Base-by-base conservation (phyloP, 2,113 vertebrate genomes). In the Nothobranchius furzeri region DNA sequence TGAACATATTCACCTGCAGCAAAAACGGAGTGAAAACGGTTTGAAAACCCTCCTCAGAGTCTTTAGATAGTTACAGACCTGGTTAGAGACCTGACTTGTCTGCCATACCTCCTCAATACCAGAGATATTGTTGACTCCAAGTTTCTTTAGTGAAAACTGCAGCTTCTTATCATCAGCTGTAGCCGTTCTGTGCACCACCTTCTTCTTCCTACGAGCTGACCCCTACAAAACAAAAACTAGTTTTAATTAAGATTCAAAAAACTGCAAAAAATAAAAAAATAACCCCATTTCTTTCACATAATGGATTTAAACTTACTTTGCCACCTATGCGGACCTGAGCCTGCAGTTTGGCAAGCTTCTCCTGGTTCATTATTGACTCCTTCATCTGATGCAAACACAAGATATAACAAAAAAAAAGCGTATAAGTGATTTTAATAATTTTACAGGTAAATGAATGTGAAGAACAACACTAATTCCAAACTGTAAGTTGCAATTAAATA, bases 201-300 rank as follows among this genome's bases (percentile, higher is more conserved):
- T 98, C 96, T 98, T 99, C 97, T 99, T 99, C 92, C 97, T 95
- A 74, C 97, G 96, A 45, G 96, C 97, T 62, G 96, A 96, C 67
- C 97, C 97, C 97, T 98, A 60, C 25, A 74, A 6, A 37, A 74
- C 35, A 84, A 61, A 9, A 20, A n/a, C 20, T 4, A 53, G 3
- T 1, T 9, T 10, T 3, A 17, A 47, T 0, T 17, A 12, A 30
- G 20, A 3, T 40, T n/a, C 4, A 2, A 25, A 2, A 4, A 42
- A 8, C 17, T 24, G 12, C 12, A 49, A 4, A 30, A 2, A 48
- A 5, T 20, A 20, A 20, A 20, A 20, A 20, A 20, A 20, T 20
- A 20, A 20, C 20, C 20, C 20, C 8, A 35, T 6, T 46, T 0
- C 35, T 42, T 50, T 62, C 3, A 1, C 1, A 48, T 1, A 4